These are phyloP conservation scores for Thermophis baileyi DNA, from an alignment of 2,113 vertebrate genomes.

Conservation along the genomic window DNA sequence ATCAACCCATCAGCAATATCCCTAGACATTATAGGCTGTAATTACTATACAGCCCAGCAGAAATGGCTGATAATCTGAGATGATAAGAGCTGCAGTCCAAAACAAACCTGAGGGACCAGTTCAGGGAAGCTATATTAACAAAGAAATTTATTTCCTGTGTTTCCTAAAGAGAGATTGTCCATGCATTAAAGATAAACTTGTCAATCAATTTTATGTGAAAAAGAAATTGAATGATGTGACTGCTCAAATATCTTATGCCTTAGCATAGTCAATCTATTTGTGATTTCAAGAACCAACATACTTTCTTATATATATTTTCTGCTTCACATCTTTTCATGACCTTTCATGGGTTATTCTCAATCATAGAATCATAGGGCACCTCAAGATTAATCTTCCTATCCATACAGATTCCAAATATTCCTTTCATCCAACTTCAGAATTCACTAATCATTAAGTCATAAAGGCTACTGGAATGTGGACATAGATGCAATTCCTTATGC, in stretches of 20 bases:
- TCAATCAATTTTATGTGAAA: neutral
- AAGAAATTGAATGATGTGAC: neutral
- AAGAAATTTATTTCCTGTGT: neutral
- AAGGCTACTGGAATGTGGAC: neutral
- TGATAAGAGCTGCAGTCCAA: neutral
- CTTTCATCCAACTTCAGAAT: neutral
- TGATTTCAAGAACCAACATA: neutral
- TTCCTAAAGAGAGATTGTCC: neutral
- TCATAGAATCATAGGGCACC: neutral
- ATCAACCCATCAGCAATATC: neutral
- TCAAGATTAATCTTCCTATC: neutral
- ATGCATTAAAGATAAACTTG: neutral
- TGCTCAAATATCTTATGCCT: neutral
- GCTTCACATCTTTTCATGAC: neutral
- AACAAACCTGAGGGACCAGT: neutral
- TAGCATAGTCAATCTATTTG: neutral
- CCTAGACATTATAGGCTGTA: neutral
- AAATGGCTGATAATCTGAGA: neutral
- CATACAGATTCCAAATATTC: neutral
- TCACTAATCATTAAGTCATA: neutral
- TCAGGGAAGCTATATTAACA: neutral
- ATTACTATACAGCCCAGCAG: neutral
- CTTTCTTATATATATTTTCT: neutral
- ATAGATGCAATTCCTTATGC: neutral
- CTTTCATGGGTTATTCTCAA: neutral